Base-by-base conservation (phyloP, 1,140 invertebrate genomes). In the Drosophila nebulosa region DNA sequence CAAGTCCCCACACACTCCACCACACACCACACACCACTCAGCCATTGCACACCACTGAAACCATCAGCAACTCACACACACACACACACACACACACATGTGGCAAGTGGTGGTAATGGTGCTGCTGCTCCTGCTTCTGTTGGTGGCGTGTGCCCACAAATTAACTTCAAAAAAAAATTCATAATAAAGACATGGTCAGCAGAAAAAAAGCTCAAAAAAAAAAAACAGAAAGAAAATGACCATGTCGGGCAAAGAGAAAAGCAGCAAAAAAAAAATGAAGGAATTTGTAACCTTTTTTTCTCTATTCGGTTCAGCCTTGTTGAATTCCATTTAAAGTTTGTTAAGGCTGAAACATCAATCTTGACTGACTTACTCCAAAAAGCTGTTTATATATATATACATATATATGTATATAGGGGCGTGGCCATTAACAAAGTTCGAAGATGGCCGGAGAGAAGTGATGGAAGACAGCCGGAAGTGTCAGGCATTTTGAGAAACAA, bases 181-280 rank as follows among this genome's bases (percentile, higher is more conserved):
- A 88, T 86, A 86, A 85, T 81, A 88, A 74, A 81, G 81, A 81
- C 78, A 71, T 81, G 74, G 81, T 86, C 81, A 86, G 81, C 81
- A 86, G 24, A 86, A 86, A 83, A 77, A 60, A 63, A n/a, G n/a
- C n/a, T 9, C 27, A 9, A 30, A 30, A 27, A 27, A 27, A 64
- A 56, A 30, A 27, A 32, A 27, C 61, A 56, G 18, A 27, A 32
- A 56, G 18, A 32, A 56, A 35, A 56, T 32, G 53, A 56, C 6
- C 57, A 59, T 52, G 22, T 52, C 39, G 18, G 39, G 2, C 18
- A 9, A 30, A 53, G 16, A n/a, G 5, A 53, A 27, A 53, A 53
- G 12, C 2, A 24, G 9, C 9, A 42, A 42, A 22, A 30, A 55
- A 56, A 53, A n/a, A 18, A 10, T 16, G 0, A 14, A 59, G 35